phyloP scores from a whole-genome alignment of 2,113 vertebrate genomes.

The Sitta europaea region DNA sequence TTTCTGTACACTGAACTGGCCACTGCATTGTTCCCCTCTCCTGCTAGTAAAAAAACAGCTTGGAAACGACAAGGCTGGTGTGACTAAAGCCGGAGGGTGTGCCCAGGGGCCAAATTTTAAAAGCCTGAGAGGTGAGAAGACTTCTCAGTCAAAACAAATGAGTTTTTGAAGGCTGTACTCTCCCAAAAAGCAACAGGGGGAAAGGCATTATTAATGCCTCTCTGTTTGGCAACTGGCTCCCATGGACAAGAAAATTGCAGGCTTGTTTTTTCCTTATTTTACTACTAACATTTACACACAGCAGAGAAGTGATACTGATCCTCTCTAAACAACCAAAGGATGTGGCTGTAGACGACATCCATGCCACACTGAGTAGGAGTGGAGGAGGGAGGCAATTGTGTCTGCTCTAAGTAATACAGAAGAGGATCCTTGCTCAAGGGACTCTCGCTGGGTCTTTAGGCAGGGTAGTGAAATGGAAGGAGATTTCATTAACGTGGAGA shows the following conservation, averaged over 20 bases:
- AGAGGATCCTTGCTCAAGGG: neutral
- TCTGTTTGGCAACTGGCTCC: neutral
- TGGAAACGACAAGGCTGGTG: neutral
- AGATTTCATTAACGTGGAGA: neutral
- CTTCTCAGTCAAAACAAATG: neutral
- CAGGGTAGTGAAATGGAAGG: neutral
- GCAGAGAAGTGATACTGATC: neutral
- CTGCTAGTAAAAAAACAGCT: neutral
- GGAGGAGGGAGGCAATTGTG: neutral
- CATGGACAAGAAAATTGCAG: accelerated
- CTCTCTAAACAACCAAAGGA: neutral
- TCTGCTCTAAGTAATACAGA: neutral
- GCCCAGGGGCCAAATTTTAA: neutral
- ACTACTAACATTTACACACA: neutral
- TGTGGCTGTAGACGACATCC: neutral
- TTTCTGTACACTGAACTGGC: neutral
- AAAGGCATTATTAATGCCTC: neutral
- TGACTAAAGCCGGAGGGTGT: neutral
- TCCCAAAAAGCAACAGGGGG: neutral
- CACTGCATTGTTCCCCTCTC: neutral
- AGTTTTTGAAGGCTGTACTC: neutral
- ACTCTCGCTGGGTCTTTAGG: neutral
- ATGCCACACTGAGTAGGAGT: accelerated
- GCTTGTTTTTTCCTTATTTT: neutral
- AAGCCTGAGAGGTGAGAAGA: neutral